Base-by-base conservation (phyloP, 2,797 vertebrate species). In the Anomalospiza imberbis region DNA sequence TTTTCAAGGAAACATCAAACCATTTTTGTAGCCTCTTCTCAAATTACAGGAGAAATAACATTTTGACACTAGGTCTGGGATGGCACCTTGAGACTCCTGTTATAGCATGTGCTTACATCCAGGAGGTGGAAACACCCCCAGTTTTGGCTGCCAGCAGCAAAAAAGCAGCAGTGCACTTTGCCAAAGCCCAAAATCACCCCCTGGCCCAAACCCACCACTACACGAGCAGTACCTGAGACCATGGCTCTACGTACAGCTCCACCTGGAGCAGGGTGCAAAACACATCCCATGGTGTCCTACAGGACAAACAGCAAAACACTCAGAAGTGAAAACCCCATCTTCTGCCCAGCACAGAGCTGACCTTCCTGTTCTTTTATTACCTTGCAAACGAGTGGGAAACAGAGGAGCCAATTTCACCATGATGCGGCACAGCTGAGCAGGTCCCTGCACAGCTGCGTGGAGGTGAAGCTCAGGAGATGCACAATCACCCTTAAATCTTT, bases 281-380 rank as follows among this genome's bases (percentile, higher is more conserved):
- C 17, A 65, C 25, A 40, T 44, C 15, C 53, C 24, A 6, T 0
- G 0, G 22, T 2, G 1, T 55, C 40, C 25, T n/a, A 14, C 22
- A 68, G 10, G 5, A 26, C 4, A 1, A 72, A 31, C 2, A 62
- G 25, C 77, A 84, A 25, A 74, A 11, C 0, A 1, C 2, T 7
- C 0, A 0, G 1, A 24, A 36, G 8, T 2, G 0, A n/a, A 0
- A 24, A 3, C 4, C 1, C 2, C 2, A 0, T 3, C 36, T 36
- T 31, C 24, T 5, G 0, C 2, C 22, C 34, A 50, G 2, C 8
- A 20, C 3, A 32, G 1, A 62, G 0, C 15, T 57, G 8, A 3
- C 5, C 8, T 44, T 71, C 14, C 4, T 16, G 5, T 0, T 18
- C 13, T 4, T 5, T 34, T 45, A 22, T 7, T 7, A 25, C 3